Evolutionary conservation across 2,797 vertebrate genomes (phyloP).

Genomic region (Aeoliscus strigatus): DNA sequence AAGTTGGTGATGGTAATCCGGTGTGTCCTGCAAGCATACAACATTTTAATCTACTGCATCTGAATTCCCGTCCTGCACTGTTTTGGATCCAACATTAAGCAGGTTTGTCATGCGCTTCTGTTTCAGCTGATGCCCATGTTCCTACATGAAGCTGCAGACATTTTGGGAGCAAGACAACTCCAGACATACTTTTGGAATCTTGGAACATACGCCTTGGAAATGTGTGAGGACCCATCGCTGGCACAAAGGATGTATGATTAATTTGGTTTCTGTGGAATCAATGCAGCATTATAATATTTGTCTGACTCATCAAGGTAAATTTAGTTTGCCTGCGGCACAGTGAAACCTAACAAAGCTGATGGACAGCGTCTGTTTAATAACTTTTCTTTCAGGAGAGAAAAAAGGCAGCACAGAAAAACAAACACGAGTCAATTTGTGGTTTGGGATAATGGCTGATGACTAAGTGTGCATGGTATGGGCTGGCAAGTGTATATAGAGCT

Average conservation of each 20-base stretch:
- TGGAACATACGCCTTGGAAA: slow-evolving; percentile 3
- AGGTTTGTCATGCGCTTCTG: background rate
- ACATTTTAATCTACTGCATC: background rate
- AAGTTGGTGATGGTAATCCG: slow-evolving; percentile 99
- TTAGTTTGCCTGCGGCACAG: slow-evolving; percentile 26
- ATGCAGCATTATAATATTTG: slow-evolving; percentile 9
- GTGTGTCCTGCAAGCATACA: slow-evolving; percentile 80
- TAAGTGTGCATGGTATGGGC: slow-evolving; percentile 59
- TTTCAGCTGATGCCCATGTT: background rate
- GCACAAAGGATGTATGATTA: slow-evolving; percentile 21
- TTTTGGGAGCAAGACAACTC: background rate
- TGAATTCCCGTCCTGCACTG: too few species aligned
- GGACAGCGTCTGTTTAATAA: slow-evolving; percentile 22
- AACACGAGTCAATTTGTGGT: slow-evolving; percentile 77
- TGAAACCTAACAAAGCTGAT: slow-evolving; percentile 28
- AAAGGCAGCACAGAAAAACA: slow-evolving; percentile 55
- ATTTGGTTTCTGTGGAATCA: slow-evolving; percentile 36
- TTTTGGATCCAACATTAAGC: too few species aligned
- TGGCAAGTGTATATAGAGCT: slow-evolving; percentile 46
- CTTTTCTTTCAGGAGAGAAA: slow-evolving; percentile 28
- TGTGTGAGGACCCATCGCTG: slow-evolving; percentile 4
- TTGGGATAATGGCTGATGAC: slow-evolving; percentile 73
- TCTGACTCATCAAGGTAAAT: slow-evolving; percentile 45
- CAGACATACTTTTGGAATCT: slow-evolving; percentile 29
- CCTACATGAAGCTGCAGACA: slow-evolving; percentile 1